Evolutionary conservation across 2,113 vertebrate genomes (phyloP).

Genomic region (Sapajus apella): DNA sequence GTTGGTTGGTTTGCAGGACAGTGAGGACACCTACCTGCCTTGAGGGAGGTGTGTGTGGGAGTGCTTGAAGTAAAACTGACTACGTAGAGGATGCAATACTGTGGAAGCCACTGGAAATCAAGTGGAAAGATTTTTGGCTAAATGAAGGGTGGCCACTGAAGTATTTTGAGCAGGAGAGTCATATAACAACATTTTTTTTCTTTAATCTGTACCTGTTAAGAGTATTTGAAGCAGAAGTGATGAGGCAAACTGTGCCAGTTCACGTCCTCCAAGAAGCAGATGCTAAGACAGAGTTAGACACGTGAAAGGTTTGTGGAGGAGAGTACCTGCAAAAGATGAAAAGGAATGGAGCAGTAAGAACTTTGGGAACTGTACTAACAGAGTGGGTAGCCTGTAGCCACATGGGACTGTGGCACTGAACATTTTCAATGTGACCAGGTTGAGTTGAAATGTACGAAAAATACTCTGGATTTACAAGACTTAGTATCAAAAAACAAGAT

Average conservation of each 20-base stretch:
- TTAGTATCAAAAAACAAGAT: not conserved
- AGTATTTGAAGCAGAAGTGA: not conserved
- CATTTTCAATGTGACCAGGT: not conserved
- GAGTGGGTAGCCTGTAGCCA: not conserved
- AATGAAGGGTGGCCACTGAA: not conserved
- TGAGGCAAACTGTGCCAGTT: not conserved
- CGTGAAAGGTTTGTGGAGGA: not conserved
- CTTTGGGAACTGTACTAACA: too few relatives aligned
- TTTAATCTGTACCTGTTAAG: not conserved
- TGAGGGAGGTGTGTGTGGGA: rapidly evolving
- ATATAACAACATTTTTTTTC: not conserved
- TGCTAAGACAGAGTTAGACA: not conserved
- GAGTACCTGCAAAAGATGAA: not conserved
- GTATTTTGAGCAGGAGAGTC: not conserved
- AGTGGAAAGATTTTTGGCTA: not conserved
- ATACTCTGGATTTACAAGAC: not conserved
- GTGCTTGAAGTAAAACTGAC: rapidly evolving
- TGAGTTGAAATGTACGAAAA: not conserved
- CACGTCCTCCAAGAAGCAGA: not conserved
- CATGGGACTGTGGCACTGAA: not conserved
- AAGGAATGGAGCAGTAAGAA: not conserved
- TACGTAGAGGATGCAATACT: rapidly evolving
- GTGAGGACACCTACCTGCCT: not conserved
- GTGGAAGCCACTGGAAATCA: not conserved
- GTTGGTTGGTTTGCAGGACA: not conserved